Evolutionary conservation across 2,797 vertebrate species (phyloP).

Genomic region (Gymnodraco acuticeps): DNA sequence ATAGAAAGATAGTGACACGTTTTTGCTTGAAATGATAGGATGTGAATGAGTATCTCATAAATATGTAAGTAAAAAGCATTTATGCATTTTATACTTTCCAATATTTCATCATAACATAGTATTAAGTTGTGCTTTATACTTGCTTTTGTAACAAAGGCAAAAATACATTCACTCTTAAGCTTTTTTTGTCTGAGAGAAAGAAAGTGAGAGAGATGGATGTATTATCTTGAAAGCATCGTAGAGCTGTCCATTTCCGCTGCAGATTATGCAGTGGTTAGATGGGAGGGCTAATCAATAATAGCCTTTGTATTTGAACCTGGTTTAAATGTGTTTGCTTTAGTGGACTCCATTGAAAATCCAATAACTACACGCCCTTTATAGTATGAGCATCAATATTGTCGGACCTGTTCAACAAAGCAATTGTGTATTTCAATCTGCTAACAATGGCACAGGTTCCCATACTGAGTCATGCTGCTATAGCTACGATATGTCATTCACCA

Average conservation of each 20-base stretch:
- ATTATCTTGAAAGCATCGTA: conserved; percentile 1
- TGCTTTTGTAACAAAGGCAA: not conserved
- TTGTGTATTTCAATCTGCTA: not conserved
- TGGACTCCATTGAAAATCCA: not conserved
- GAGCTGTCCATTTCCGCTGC: not conserved
- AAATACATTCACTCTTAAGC: not conserved
- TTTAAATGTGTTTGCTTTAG: not conserved
- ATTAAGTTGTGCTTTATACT: not conserved
- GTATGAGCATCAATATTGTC: not conserved
- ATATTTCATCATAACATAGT: not conserved
- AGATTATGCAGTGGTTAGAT: not conserved
- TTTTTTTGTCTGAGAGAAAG: not conserved
- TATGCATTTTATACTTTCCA: not conserved
- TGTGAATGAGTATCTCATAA: too few relatives aligned
- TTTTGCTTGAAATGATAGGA: too few relatives aligned
- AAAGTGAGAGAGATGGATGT: not conserved
- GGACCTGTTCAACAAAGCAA: not conserved
- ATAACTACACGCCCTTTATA: not conserved
- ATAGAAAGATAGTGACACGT: not conserved
- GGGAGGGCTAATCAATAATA: conserved; percentile 13
- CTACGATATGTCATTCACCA: conserved; percentile 3
- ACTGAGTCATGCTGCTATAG: not conserved
- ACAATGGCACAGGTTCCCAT: not conserved
- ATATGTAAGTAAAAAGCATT: too few relatives aligned
- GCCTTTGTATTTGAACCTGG: conserved; percentile 2